Percentiles rank a stretch among this genome's conserved stretches.
These are phyloP conservation scores for Papilio gigon DNA, from an alignment of 2,888 invertebrate genomes.

Conservation along the genomic window DNA sequence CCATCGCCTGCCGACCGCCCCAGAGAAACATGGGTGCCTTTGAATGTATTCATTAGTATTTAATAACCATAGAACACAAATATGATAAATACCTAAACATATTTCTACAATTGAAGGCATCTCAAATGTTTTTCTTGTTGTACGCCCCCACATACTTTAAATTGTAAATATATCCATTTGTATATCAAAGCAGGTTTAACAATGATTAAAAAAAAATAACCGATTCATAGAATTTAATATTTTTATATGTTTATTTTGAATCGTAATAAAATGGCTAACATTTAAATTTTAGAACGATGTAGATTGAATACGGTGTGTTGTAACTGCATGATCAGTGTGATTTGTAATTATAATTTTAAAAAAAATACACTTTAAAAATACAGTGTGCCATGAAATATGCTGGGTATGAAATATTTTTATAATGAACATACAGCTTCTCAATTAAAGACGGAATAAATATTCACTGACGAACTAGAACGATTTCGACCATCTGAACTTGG, in stretches of 20 bases:
- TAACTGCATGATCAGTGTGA: conserved; percentile 37
- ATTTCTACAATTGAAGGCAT: conserved; percentile 36
- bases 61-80: not conserved
- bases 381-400: not conserved
- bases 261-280: conserved; percentile 31
- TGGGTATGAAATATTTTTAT: not conserved
- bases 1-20: conserved; percentile 38
- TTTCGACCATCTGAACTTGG: not conserved
- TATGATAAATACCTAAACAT: not conserved
- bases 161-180: conserved; percentile 38
- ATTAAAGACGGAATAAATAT: not conserved
- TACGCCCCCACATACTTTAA: conserved; percentile 13
- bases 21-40: conserved; percentile 31
- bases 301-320: conserved; percentile 30
- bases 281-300: conserved; percentile 1
- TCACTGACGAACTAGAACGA: not conserved
- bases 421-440: not conserved
- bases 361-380: not conserved
- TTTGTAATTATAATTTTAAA: not conserved
- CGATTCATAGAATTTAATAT: conserved; percentile 9
- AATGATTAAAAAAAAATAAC: conserved; percentile 12
- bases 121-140: conserved; percentile 31
- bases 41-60: conserved; percentile 28
- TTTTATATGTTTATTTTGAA: conserved; percentile 19
- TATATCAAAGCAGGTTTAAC: not conserved